phyloP scores from a whole-genome alignment of 2,888 invertebrate genomes.

The Zeuzera pyrina region DNA sequence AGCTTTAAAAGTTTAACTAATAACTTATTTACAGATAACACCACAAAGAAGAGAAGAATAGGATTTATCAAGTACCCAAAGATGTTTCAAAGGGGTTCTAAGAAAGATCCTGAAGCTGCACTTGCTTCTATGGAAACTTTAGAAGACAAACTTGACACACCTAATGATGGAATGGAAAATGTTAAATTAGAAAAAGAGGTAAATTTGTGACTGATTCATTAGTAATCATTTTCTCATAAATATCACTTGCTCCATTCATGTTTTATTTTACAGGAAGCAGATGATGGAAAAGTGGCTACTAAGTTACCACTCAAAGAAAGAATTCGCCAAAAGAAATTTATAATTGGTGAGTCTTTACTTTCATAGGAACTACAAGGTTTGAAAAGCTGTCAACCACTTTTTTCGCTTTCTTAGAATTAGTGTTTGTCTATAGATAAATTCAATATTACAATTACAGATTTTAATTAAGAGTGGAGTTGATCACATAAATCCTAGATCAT shows the following conservation, averaged over 20 bases:
- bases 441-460: too few species aligned
- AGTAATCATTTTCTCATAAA: not conserved
- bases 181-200: conserved; percentile 76
- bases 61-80: conserved; percentile 58
- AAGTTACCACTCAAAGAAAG: conserved; percentile 72
- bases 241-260: not conserved
- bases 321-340: conserved; percentile 77
- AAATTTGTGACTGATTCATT: conserved; percentile 20
- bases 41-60: conserved; percentile 16
- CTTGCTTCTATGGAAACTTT: conserved; percentile 88
- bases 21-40: conserved; percentile 7
- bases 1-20: too few species aligned
- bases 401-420: too few species aligned
- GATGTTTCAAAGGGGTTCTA: conserved; percentile 70
- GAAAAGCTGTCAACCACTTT: too few species aligned
- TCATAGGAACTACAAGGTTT: too few species aligned
- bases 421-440: too few species aligned
- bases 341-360: conserved; percentile 68
- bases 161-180: conserved; percentile 83
- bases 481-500: too few species aligned
- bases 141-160: conserved; percentile 80
- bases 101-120: conserved; percentile 76
- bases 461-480: too few species aligned
- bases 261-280: conserved; percentile 52
- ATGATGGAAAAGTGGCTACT: conserved; percentile 66